These are phyloP conservation scores for Spisula subtruncata DNA, from an alignment of 2,888 invertebrate species.

Conservation along the genomic window DNA sequence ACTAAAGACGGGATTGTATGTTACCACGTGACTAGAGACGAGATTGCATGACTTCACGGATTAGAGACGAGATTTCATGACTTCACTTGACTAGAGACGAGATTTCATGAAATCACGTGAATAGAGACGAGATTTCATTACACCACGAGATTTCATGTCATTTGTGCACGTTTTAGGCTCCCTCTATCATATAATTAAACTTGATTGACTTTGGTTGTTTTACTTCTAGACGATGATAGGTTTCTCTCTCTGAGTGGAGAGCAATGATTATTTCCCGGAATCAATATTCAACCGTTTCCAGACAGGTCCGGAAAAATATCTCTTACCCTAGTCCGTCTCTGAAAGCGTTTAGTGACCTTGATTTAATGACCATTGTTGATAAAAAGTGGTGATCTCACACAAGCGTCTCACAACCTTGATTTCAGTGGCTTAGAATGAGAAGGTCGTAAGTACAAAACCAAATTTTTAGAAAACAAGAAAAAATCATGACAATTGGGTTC, in stretches of 20 bases:
- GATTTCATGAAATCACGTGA: too few species aligned
- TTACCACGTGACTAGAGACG: too few species aligned
- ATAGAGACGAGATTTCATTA: not conserved
- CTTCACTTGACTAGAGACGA: too few species aligned
- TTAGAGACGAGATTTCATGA: too few species aligned
- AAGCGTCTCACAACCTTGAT: not conserved
- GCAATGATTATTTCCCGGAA: not conserved
- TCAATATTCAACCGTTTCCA: conserved; percentile 13
- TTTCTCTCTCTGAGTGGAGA: not conserved
- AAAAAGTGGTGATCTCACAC: not conserved
- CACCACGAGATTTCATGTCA: not conserved
- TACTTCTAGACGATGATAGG: not conserved
- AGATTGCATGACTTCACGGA: too few species aligned
- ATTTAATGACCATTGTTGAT: not conserved
- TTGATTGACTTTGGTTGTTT: not conserved
- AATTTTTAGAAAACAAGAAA: too few species aligned
- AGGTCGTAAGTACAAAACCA: too few species aligned
- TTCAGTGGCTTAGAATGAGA: too few species aligned
- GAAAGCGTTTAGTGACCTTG: conserved; percentile 19
- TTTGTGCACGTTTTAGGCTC: not conserved
- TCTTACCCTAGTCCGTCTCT: not conserved
- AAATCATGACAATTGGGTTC: too few species aligned
- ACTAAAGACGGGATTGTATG: not conserved
- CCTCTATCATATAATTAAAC: conserved; percentile 10
- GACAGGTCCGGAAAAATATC: conserved; percentile 6